These are phyloP conservation scores for Caenorhabditis brenneri DNA, from an alignment of 1,140 invertebrate genomes.

Conservation along the genomic window DNA sequence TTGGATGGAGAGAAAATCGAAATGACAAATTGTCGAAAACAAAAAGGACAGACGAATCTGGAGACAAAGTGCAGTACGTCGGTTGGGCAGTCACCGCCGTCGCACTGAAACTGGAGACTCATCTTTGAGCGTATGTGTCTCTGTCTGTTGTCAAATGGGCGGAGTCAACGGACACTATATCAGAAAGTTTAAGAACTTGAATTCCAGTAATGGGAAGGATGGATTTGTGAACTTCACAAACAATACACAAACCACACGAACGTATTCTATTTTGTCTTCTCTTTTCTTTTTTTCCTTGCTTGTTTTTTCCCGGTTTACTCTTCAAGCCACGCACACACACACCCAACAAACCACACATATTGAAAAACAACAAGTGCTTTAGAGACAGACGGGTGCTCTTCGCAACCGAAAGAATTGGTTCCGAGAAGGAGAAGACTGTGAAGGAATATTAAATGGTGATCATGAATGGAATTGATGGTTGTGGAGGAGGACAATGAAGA, in stretches of 20 bases:
- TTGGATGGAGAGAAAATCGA: background rate
- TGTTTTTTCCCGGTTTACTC: conserved; percentile 16
- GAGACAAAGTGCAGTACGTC: conserved; percentile 26
- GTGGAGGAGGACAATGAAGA: background rate
- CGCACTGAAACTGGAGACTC: conserved; percentile 25
- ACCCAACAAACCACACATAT: background rate
- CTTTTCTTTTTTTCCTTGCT: background rate
- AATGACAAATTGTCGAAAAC: conserved; percentile 41
- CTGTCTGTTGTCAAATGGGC: background rate
- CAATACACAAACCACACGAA: background rate
- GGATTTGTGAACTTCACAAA: background rate
- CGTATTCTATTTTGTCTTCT: background rate
- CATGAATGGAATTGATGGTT: background rate
- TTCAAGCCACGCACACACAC: background rate
- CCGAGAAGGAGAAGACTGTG: background rate
- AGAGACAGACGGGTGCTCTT: background rate
- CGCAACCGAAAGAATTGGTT: background rate
- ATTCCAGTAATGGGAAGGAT: background rate
- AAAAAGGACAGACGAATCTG: conserved; percentile 38
- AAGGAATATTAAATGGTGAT: background rate
- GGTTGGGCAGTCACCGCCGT: background rate
- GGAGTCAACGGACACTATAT: no score
- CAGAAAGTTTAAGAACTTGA: background rate
- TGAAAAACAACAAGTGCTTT: conserved; percentile 42
- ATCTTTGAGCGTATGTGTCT: background rate